A percentile compares a stretch with the other conserved stretches of the same genome.
phyloP scores from a whole-genome alignment of 2,888 invertebrate species.

The Hypolimnas misippus region DNA sequence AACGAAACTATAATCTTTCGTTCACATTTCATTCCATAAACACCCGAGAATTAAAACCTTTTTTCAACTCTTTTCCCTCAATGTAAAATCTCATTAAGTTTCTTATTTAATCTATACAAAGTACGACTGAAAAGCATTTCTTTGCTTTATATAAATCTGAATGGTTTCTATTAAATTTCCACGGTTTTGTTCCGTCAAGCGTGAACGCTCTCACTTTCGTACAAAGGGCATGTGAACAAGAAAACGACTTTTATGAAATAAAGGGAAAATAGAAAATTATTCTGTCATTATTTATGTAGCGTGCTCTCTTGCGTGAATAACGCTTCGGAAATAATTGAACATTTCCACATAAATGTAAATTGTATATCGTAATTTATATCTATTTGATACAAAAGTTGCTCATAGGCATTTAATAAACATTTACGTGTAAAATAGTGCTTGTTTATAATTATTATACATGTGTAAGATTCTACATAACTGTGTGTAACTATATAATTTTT shows the following conservation, averaged over 20 bases:
- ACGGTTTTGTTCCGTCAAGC: conserved; percentile 18
- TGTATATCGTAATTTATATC: background rate
- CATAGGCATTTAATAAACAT: too few relatives aligned
- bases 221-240: conserved; percentile 23
- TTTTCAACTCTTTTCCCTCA: background rate
- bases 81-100: background rate
- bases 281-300: background rate
- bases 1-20: too few relatives aligned
- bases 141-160: conserved; percentile 4
- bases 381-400: too few relatives aligned
- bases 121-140: background rate
- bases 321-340: background rate
- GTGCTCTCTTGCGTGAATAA: background rate
- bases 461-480: too few relatives aligned
- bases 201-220: conserved; percentile 25
- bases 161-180: background rate
- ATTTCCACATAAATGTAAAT: background rate
- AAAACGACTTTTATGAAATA: conserved; percentile 1
- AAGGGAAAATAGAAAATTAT: conserved; percentile 6
- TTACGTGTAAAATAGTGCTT: too few relatives aligned
- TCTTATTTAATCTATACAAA: background rate
- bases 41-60: background rate
- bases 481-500: too few relatives aligned
- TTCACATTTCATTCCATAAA: background rate
- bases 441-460: too few relatives aligned